A percentile compares a stretch with the other conserved stretches of the same genome.
Conservation (phyloP, 2,888 invertebrate species). For the Caenorhabditis sp. region DNA sequence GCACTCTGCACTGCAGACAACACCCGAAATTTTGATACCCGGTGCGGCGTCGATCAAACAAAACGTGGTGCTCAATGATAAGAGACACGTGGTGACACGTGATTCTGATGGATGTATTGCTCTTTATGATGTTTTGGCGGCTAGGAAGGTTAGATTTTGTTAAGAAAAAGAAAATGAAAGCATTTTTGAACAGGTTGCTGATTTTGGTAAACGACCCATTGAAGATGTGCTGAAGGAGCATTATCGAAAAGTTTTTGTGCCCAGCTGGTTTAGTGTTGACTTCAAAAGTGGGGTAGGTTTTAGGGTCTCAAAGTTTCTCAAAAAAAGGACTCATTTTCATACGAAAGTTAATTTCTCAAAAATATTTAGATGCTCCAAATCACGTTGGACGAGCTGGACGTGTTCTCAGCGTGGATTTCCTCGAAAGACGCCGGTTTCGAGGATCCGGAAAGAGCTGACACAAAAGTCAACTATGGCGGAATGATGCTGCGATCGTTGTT, state of each 20-base stretch:
- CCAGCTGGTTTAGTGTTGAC: conserved; percentile 99
- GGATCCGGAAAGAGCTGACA: conserved; percentile 77
- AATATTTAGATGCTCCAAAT: conserved; percentile 96
- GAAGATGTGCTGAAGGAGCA: conserved; percentile 88
- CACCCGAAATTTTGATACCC: conserved; percentile 22
- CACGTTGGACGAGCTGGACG: conserved; percentile 96
- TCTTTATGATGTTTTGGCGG: conserved; percentile 83
- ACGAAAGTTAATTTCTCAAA: too few species aligned
- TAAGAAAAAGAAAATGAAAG: too few species aligned
- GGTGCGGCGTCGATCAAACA: conserved; percentile 88
- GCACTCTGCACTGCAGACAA: conserved; percentile 9
- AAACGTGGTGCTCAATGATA: conserved; percentile 91
- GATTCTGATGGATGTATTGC: conserved; percentile 90
- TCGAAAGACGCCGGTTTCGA: conserved; percentile 91
- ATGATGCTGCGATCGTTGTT: conserved; percentile 89
- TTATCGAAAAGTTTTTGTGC: conserved; percentile 91
- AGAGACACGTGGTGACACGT: conserved; percentile 91
- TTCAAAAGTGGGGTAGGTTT: conserved; percentile 89
- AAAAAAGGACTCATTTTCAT: background rate
- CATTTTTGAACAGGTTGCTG: too few species aligned
- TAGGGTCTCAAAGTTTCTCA: too few species aligned
- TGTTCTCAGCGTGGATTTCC: conserved; percentile 97
- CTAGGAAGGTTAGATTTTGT: too few species aligned
- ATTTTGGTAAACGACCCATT: conserved; percentile 79
- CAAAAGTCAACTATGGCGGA: conserved; percentile 88